These are phyloP conservation scores for Mormoops blainvillei DNA, from an alignment of 2,113 vertebrate species.

Conservation along the genomic window DNA sequence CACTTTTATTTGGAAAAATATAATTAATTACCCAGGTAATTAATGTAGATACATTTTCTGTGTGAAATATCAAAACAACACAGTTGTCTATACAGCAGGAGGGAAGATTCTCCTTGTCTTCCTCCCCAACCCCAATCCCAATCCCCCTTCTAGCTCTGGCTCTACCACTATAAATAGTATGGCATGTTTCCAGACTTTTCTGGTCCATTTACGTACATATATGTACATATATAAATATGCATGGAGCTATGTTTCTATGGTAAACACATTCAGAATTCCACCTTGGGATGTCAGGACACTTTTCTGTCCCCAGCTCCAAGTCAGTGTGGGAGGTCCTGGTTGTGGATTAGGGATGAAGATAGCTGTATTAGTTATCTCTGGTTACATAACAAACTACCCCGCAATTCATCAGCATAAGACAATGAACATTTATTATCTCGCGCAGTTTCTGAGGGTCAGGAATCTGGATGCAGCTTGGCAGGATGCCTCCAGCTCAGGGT, in stretches of 20 bases:
- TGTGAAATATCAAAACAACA: neutral
- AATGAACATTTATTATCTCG: neutral
- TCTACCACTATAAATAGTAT: neutral
- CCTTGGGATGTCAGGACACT: neutral
- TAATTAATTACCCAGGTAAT: neutral
- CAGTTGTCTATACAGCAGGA: neutral
- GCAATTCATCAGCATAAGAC: neutral
- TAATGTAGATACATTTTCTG: neutral
- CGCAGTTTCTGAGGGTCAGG: neutral
- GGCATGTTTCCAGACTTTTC: neutral
- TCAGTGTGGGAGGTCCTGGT: neutral
- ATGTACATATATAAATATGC: neutral
- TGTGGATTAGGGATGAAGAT: neutral
- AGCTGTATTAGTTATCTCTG: neutral
- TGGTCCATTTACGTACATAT: neutral
- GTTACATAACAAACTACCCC: neutral
- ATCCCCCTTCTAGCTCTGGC: neutral
- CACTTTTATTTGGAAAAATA: neutral
- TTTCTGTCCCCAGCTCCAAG: neutral
- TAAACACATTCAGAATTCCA: conserved; percentile 33
- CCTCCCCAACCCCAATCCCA: neutral
- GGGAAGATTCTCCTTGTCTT: neutral
- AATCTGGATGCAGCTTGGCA: neutral
- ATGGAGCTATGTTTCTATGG: neutral
- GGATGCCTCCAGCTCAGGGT: neutral